These are phyloP conservation scores for Phaenicophaeus curvirostris DNA, from an alignment of 2,797 vertebrate genomes.

Conservation along the genomic window DNA sequence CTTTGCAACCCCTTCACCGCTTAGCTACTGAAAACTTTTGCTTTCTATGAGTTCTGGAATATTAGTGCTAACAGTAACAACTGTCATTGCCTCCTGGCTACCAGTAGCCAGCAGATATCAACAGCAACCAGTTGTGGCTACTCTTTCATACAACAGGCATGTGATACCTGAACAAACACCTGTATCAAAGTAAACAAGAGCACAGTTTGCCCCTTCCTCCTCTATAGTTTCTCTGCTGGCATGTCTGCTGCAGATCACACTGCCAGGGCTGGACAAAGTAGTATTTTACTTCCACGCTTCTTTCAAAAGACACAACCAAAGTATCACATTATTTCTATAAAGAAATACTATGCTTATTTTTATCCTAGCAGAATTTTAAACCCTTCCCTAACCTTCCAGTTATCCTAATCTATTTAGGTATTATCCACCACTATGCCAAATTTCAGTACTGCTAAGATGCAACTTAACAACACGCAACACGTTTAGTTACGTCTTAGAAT, in stretches of 20 bases:
- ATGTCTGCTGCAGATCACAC: not conserved
- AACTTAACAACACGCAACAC: not conserved
- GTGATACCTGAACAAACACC: not conserved
- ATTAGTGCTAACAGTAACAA: not conserved
- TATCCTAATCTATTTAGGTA: not conserved
- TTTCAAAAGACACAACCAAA: not conserved
- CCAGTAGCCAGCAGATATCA: not conserved
- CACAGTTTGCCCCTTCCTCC: not conserved
- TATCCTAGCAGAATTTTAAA: not conserved
- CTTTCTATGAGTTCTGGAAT: not conserved
- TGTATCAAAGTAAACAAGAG: not conserved
- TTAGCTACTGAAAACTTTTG: not conserved
- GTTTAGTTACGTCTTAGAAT: not conserved
- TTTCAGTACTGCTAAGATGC: not conserved
- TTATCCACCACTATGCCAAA: not conserved
- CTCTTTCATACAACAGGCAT: not conserved
- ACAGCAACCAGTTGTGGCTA: not conserved
- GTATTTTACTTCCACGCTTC: not conserved
- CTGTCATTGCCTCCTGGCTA: not conserved
- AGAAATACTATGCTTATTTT: not conserved
- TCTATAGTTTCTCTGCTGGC: not conserved
- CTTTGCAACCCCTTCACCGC: not conserved
- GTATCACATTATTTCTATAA: not conserved
- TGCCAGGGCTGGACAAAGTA: not conserved
- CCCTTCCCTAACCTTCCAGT: not conserved